These are phyloP conservation scores for Kryptolebias ocellatus DNA, from an alignment of 2,797 vertebrate species.

Conservation along the genomic window DNA sequence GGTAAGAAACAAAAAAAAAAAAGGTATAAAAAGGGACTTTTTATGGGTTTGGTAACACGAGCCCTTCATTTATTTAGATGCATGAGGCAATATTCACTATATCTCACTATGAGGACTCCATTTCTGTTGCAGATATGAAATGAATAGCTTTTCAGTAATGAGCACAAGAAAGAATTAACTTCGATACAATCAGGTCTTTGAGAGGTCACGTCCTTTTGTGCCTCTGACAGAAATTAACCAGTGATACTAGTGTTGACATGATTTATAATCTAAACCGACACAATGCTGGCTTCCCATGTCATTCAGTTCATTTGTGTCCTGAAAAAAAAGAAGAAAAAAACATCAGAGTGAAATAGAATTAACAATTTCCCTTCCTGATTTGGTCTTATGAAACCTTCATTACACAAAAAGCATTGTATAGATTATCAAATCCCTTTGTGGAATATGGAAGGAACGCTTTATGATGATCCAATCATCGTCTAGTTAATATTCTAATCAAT, in stretches of 20 bases:
- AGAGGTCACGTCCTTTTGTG: conserved; percentile 45
- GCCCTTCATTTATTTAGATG: neutral
- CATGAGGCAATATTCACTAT: conserved; percentile 17
- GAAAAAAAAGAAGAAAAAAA: conserved; percentile 41
- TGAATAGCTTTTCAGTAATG: conserved; percentile 28
- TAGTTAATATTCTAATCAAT: conserved; percentile 81
- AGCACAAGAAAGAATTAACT: conserved; percentile 41
- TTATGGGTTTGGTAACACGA: neutral
- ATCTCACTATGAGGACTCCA: conserved; percentile 2
- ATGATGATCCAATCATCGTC: conserved; percentile 70
- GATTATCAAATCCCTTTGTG: conserved; percentile 76
- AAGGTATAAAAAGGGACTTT: conserved; percentile 12
- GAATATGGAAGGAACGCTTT: conserved; percentile 58
- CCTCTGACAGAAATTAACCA: conserved; percentile 55
- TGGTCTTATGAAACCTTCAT: conserved; percentile 77
- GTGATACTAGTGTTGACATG: conserved; percentile 53
- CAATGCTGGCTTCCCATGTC: conserved; percentile 34
- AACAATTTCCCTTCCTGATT: conserved; percentile 77
- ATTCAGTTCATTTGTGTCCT: conserved; percentile 47
- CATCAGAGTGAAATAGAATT: conserved; percentile 73
- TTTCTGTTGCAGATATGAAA: conserved; percentile 30
- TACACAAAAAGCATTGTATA: conserved; percentile 75
- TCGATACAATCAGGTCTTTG: conserved; percentile 55
- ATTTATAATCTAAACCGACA: conserved; percentile 63
- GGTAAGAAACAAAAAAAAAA: neutral